Conservation (phyloP, 2,888 invertebrate genomes). For the Hartigia nigra region DNA sequence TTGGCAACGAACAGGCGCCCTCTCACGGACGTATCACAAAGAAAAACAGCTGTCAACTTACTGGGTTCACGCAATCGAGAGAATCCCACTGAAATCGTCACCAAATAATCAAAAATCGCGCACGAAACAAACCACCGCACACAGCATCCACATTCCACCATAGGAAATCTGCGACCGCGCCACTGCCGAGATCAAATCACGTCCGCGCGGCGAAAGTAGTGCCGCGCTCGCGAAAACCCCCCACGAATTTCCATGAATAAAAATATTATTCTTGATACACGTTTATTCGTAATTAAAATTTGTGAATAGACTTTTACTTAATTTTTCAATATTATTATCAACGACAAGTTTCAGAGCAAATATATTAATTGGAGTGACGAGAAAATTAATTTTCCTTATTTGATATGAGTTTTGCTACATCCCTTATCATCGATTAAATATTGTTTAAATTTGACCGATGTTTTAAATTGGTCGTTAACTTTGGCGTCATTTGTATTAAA, state of each 20-base stretch:
- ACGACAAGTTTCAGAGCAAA: too few relatives aligned
- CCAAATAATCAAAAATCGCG: constrained; percentile 35
- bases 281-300: too few relatives aligned
- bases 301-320: too few relatives aligned
- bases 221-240: constrained; percentile 20
- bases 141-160: constrained; percentile 58
- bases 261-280: neutral
- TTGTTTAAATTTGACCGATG: too few relatives aligned
- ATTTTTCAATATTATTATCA: too few relatives aligned
- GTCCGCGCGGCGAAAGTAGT: constrained; percentile 48
- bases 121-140: constrained; percentile 52
- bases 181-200: constrained; percentile 46
- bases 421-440: too few relatives aligned
- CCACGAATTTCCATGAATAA: constrained; percentile 1
- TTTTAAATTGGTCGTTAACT: too few relatives aligned
- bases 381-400: too few relatives aligned
- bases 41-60: constrained; percentile 16
- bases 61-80: constrained; percentile 14
- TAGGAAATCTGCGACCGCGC: constrained; percentile 53
- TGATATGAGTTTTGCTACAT: too few relatives aligned
- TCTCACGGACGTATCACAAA: neutral
- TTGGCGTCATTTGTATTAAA: too few relatives aligned
- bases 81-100: constrained; percentile 23
- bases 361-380: too few relatives aligned
- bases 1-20: too few relatives aligned